These are phyloP conservation scores for Protodeltote pygarga DNA, from an alignment of 2,888 invertebrate species.

Conservation along the genomic window DNA sequence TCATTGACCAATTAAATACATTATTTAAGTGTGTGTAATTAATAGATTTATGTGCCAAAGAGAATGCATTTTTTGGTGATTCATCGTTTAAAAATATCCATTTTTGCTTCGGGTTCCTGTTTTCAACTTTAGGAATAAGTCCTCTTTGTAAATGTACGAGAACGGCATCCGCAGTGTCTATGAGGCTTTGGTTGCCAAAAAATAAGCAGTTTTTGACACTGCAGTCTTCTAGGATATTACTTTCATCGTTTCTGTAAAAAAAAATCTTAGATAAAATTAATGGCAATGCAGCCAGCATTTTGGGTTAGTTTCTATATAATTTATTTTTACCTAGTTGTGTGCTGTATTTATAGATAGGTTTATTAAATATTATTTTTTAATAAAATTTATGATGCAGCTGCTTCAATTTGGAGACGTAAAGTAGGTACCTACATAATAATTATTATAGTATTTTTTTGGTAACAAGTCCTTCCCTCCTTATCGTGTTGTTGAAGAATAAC, in stretches of 20 bases:
- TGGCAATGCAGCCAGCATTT: too few species aligned
- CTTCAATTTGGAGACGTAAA: too few species aligned
- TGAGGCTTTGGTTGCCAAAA: constrained; percentile 80
- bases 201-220: constrained; percentile 88
- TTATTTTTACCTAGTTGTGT: too few species aligned
- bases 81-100: constrained; percentile 92
- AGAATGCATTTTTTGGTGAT: constrained; percentile 88
- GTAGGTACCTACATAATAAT: too few species aligned
- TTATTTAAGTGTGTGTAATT: constrained; percentile 79
- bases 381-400: too few species aligned
- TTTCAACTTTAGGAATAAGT: constrained; percentile 49
- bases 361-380: too few species aligned
- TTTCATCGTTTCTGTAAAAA: constrained; percentile 63
- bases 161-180: constrained; percentile 88
- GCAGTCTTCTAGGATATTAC: constrained; percentile 86
- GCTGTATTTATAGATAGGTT: too few species aligned
- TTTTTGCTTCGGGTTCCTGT: constrained; percentile 80
- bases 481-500: too few species aligned
- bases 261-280: too few species aligned
- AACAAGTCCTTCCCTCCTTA: too few species aligned
- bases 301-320: too few species aligned
- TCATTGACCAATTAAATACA: constrained; percentile 92
- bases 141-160: constrained; percentile 83
- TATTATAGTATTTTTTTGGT: too few species aligned
- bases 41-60: constrained; percentile 63